These are phyloP conservation scores for Uloborus plumipes DNA, from an alignment of 2,888 invertebrate genomes.

Conservation along the genomic window DNA sequence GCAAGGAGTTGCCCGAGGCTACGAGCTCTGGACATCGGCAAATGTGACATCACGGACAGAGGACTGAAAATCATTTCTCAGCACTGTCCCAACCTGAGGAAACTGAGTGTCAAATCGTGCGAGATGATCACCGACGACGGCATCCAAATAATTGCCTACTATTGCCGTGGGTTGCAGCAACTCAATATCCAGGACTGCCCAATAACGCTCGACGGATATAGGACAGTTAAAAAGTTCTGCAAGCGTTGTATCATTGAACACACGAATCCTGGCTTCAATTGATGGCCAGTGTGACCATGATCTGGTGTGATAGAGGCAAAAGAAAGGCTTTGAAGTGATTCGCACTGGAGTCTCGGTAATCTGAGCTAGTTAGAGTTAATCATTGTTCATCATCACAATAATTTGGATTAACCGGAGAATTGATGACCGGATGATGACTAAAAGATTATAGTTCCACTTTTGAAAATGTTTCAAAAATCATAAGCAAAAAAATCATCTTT, in stretches of 20 bases:
- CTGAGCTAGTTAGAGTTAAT: too few species aligned
- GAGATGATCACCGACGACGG: slow-evolving; percentile 92
- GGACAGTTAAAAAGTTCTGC: slow-evolving; percentile 92
- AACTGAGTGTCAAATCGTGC: slow-evolving; percentile 78
- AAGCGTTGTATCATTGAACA: slow-evolving; percentile 94
- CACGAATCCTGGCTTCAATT: slow-evolving; percentile 88
- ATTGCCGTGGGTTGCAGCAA: slow-evolving; percentile 89
- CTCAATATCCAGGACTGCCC: slow-evolving; percentile 91
- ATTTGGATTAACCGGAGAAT: too few species aligned
- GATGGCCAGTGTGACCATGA: background rate
- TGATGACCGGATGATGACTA: too few species aligned
- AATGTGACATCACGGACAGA: slow-evolving; percentile 92
- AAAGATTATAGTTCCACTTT: too few species aligned
- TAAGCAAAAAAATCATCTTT: too few species aligned
- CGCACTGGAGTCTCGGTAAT: too few species aligned
- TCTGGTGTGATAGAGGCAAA: too few species aligned
- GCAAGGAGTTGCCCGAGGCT: slow-evolving; percentile 88
- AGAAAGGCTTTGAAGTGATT: too few species aligned
- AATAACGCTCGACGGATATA: slow-evolving; percentile 88
- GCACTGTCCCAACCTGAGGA: slow-evolving; percentile 81
- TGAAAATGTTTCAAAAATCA: too few species aligned
- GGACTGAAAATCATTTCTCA: slow-evolving; percentile 76
- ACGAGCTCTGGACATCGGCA: slow-evolving; percentile 89
- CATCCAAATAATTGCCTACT: slow-evolving; percentile 88
- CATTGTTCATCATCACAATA: too few species aligned